These are phyloP conservation scores for Sipha maydis DNA, from an alignment of 2,888 invertebrate species.

Conservation along the genomic window DNA sequence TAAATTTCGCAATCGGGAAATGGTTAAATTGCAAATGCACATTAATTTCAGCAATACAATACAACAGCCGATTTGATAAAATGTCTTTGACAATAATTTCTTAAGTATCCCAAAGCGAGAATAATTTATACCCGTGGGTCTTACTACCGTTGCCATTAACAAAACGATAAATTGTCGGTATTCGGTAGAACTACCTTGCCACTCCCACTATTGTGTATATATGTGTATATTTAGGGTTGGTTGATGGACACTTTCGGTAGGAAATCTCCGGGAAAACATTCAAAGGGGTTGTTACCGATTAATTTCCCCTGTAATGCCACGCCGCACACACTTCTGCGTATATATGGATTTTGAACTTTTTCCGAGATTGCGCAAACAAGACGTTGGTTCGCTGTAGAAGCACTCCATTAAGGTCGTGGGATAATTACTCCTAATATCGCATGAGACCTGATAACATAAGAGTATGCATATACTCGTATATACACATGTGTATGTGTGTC, in stretches of 20 bases:
- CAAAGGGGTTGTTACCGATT: slow-evolving; percentile 48
- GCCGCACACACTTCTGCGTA: background rate
- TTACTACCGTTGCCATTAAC: slow-evolving; percentile 36
- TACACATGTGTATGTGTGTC: background rate
- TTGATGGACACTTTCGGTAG: slow-evolving; percentile 39
- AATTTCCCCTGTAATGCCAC: slow-evolving; percentile 32
- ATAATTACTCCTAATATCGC: slow-evolving; percentile 23
- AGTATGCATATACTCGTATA: background rate
- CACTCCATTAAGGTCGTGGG: slow-evolving; percentile 21
- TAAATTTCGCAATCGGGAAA: background rate
- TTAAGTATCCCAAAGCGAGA: slow-evolving; percentile 18
- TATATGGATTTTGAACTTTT: slow-evolving; percentile 55
- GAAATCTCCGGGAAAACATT: slow-evolving; percentile 50
- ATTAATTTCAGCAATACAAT: slow-evolving; percentile 1
- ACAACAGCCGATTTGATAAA: slow-evolving; percentile 22
- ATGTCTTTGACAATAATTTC: slow-evolving; percentile 32
- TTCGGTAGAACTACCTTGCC: slow-evolving; percentile 18
- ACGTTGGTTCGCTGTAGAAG: slow-evolving; percentile 21
- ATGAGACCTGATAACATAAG: slow-evolving; percentile 32
- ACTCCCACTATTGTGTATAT: slow-evolving; percentile 4
- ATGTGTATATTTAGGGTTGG: background rate
- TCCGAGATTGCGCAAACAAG: slow-evolving; percentile 46
- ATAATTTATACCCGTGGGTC: slow-evolving; percentile 43
- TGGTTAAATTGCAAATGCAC: slow-evolving; percentile 15
- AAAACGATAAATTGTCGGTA: slow-evolving; percentile 36